These are phyloP conservation scores for Sinocyclocheilus grahami DNA, from an alignment of 2,113 vertebrate species.

Conservation along the genomic window DNA sequence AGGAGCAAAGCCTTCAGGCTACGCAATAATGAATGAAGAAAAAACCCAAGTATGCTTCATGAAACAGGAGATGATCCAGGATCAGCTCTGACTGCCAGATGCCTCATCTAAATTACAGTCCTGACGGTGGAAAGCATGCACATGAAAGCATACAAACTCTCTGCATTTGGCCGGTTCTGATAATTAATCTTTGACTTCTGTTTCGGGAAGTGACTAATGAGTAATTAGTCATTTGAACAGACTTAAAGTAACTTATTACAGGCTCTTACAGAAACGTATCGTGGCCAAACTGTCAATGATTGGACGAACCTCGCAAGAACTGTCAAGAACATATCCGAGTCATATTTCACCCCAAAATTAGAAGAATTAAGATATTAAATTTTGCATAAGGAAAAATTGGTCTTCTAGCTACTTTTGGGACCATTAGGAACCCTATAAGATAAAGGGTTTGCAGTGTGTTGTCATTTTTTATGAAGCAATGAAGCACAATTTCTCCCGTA, in stretches of 20 bases:
- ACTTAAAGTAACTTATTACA: not conserved
- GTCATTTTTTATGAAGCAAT: not conserved
- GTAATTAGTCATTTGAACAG: not conserved
- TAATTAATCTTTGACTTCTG: not conserved
- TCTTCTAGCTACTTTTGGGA: not conserved
- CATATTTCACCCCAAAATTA: not conserved
- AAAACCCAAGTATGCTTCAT: not conserved
- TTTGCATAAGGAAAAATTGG: not conserved
- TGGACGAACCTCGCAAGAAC: not conserved
- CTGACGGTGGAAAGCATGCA: not conserved
- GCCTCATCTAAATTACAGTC: not conserved
- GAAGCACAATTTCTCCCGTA: not conserved
- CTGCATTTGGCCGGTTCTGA: not conserved
- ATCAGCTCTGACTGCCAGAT: not conserved
- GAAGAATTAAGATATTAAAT: not conserved
- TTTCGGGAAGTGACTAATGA: not conserved
- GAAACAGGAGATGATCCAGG: not conserved
- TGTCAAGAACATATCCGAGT: not conserved
- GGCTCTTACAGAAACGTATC: not conserved
- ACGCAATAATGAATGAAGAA: constrained; percentile 24
- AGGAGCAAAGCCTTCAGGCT: constrained; percentile 18
- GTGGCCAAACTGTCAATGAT: not conserved
- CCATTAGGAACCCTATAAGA: not conserved
- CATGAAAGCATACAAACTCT: no score
- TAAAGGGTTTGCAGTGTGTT: not conserved